phyloP scores from a whole-genome alignment of 2,888 invertebrate genomes.

The Ashinkailepas kermadecensis region DNA sequence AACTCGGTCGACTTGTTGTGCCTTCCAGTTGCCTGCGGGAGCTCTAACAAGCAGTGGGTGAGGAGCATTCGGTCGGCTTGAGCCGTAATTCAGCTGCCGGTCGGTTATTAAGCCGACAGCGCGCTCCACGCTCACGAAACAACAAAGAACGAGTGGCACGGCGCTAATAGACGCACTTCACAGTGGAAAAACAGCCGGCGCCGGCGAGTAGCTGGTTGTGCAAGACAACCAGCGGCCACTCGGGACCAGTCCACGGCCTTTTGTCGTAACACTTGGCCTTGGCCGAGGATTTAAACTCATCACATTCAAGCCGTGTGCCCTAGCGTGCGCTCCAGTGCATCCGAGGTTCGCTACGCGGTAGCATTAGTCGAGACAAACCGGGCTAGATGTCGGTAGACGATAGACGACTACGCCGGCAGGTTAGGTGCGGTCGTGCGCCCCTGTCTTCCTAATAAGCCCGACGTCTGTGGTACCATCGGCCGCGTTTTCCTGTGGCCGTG shows the following conservation, averaged over 20 bases:
- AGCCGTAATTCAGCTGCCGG: neutral
- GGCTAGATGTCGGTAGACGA: no score
- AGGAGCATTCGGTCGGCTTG: neutral
- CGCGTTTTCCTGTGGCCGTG: no score
- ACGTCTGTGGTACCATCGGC: no score
- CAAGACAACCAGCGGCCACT: neutral
- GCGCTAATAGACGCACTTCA: neutral
- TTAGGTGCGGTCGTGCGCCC: no score
- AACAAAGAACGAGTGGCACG: neutral
- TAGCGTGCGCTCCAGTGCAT: no score
- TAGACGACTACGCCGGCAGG: no score
- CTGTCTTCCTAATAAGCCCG: no score
- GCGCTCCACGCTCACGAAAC: neutral
- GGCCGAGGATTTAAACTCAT: neutral
- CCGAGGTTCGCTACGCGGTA: no score
- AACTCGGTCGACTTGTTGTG: no score
- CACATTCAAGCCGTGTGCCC: no score
- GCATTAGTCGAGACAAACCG: no score
- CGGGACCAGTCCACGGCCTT: neutral
- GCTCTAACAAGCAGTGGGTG: neutral
- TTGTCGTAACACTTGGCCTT: neutral
- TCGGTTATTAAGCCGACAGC: slow-evolving; percentile 9
- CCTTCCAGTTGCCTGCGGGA: neutral
- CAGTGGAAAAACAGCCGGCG: neutral
- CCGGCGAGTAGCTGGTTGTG: neutral